phyloP scores from a whole-genome alignment of 2,113 vertebrate species.

The Sinocyclocheilus rhinocerous region DNA sequence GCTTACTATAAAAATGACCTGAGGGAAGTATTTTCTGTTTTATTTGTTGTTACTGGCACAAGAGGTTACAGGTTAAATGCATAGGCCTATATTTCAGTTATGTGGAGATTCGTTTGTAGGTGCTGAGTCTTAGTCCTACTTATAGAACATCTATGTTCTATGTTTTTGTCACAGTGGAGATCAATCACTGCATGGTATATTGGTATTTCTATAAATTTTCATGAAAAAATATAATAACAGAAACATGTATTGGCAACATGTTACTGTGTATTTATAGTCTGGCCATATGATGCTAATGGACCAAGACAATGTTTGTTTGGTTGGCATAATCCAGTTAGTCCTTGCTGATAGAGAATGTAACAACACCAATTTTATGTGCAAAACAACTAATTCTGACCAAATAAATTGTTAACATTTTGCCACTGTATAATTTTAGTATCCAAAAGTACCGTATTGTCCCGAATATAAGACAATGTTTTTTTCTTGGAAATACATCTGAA shows the following conservation, averaged over 20 bases:
- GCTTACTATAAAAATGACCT: background rate
- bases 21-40: background rate
- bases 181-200: background rate
- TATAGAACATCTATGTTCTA: background rate
- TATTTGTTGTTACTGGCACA: background rate
- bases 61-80: background rate
- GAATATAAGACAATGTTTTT: no score
- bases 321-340: background rate
- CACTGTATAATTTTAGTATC: no score
- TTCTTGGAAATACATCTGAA: no score
- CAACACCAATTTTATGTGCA: no score
- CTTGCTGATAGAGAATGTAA: background rate
- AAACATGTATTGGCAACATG: background rate
- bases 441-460: no score
- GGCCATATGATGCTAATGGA: background rate
- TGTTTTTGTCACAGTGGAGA: background rate
- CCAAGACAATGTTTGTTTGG: background rate
- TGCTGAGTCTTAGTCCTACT: background rate
- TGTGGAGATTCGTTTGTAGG: background rate
- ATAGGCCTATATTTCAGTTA: background rate
- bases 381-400: background rate
- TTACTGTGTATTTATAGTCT: background rate
- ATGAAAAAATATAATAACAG: background rate
- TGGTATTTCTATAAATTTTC: background rate
- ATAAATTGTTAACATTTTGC: no score